phyloP scores from a whole-genome alignment of 2,113 vertebrate genomes.

The Macquaria ambigua region DNA sequence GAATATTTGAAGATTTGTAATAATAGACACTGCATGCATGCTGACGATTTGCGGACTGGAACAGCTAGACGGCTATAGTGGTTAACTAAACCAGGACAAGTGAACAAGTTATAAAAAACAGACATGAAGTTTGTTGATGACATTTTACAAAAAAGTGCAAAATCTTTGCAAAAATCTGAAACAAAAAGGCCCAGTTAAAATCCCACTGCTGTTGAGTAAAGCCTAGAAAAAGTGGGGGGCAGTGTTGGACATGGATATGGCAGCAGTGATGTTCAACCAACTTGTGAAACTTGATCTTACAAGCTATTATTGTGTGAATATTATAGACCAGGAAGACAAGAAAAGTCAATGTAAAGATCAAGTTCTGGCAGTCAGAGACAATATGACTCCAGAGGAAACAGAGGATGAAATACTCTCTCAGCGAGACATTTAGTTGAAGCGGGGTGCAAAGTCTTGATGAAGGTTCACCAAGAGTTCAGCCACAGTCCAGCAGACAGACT shows the following conservation, averaged over 20 bases:
- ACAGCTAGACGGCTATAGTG: no score
- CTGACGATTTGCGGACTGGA: background rate
- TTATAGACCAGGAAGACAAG: background rate
- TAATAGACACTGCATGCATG: background rate
- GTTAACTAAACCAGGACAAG: background rate
- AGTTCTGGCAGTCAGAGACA: background rate
- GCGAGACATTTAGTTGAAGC: conserved; percentile 9
- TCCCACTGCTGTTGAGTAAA: background rate
- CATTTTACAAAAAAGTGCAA: background rate
- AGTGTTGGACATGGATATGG: background rate
- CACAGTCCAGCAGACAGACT: background rate
- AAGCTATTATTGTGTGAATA: conserved; percentile 3
- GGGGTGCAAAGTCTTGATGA: background rate
- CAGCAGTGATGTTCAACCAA: background rate
- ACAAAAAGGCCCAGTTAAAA: background rate
- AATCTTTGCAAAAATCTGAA: background rate
- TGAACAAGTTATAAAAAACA: background rate
- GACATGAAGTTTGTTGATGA: background rate
- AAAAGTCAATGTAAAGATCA: conserved; percentile 12
- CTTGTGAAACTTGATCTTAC: background rate
- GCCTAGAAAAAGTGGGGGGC: no score
- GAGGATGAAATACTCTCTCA: background rate
- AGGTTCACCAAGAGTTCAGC: conserved; percentile 6
- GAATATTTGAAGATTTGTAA: background rate
- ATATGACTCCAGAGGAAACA: background rate